These are phyloP conservation scores for Capreolus pygargus DNA, from an alignment of 2,113 vertebrate species.

Conservation along the genomic window DNA sequence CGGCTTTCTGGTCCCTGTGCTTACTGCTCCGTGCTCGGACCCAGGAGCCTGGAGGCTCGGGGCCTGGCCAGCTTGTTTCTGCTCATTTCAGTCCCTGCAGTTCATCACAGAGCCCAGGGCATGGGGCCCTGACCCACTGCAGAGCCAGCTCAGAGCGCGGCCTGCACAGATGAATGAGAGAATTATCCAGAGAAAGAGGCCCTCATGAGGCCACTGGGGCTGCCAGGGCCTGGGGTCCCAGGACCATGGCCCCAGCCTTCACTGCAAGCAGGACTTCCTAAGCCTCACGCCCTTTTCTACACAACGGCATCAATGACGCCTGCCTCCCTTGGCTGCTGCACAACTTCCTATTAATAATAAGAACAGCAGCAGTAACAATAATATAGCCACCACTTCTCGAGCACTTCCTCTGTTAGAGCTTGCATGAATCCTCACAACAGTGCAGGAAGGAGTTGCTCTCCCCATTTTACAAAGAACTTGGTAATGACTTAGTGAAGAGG, in stretches of 20 bases:
- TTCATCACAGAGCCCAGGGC: background rate
- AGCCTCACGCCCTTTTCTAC: background rate
- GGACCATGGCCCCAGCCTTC: background rate
- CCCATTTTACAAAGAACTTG: background rate
- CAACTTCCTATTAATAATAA: background rate
- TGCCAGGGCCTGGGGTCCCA: rapidly evolving
- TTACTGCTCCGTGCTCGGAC: background rate
- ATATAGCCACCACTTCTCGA: background rate
- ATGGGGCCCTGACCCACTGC: background rate
- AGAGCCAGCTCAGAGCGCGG: background rate
- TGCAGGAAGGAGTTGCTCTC: background rate
- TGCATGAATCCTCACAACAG: background rate
- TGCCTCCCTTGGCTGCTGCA: background rate
- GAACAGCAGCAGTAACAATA: background rate
- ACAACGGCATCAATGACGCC: background rate
- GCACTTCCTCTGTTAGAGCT: background rate
- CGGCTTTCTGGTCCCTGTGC: background rate
- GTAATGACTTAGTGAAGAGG: background rate
- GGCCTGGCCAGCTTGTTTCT: background rate
- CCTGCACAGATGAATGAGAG: background rate
- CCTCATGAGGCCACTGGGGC: background rate
- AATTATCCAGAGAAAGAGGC: background rate
- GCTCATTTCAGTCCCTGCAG: background rate
- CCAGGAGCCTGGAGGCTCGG: background rate
- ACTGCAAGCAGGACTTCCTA: background rate